Conservation (phyloP, 1,140 invertebrate genomes). For the Holotrichia oblita region DNA sequence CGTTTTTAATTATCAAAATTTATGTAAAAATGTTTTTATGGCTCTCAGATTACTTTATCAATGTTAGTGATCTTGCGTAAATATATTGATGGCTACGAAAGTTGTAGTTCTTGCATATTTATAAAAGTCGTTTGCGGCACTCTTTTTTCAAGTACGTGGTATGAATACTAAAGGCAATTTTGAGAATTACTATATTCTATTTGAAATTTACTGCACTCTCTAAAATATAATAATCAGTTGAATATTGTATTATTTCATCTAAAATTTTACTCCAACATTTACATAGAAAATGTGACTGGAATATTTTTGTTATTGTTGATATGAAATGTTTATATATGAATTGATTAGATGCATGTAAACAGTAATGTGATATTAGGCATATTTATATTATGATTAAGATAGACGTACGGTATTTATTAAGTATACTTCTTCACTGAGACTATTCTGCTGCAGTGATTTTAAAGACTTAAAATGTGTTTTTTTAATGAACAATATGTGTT, state of each 20-base stretch:
- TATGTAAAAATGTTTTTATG: too few relatives aligned
- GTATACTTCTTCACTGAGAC: constrained; percentile 27
- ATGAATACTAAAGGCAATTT: too few relatives aligned
- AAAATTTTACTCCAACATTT: not conserved
- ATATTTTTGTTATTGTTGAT: constrained; percentile 1
- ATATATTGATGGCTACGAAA: too few relatives aligned
- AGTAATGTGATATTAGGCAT: constrained; percentile 28
- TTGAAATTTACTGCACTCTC: too few relatives aligned
- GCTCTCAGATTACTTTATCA: too few relatives aligned
- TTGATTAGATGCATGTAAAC: constrained; percentile 2
- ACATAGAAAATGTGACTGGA: not conserved
- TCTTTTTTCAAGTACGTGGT: too few relatives aligned
- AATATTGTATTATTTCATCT: not conserved
- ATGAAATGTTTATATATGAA: not conserved
- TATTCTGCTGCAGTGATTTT: constrained; percentile 5
- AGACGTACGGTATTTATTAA: not conserved
- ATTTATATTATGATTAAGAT: constrained; percentile 15
- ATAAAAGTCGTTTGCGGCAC: too few relatives aligned
- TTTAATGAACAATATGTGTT: not conserved
- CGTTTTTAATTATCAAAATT: too few relatives aligned
- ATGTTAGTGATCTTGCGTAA: too few relatives aligned
- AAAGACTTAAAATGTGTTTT: constrained; percentile 1
- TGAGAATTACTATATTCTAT: too few relatives aligned
- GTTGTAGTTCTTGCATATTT: too few relatives aligned
- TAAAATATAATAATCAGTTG: not conserved